phyloP scores from a whole-genome alignment of 2,797 vertebrate genomes.

The Schizopygopsis malacanthus region DNA sequence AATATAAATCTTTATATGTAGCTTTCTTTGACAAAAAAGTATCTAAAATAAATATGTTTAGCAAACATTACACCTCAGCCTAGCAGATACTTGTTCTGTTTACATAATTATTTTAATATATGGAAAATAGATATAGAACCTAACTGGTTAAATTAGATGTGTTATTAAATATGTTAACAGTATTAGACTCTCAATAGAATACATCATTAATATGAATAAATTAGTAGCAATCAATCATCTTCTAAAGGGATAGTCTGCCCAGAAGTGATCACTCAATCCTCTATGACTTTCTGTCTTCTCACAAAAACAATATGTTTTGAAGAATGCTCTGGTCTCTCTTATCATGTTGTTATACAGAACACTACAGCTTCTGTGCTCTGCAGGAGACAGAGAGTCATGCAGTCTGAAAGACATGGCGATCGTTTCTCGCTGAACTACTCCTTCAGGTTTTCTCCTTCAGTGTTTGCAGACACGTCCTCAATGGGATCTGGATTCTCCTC shows the following conservation, averaged over 20 bases:
- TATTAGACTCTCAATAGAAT: neutral
- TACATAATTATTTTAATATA: neutral
- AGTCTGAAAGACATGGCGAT: neutral
- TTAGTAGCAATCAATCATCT: neutral
- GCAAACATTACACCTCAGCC: neutral
- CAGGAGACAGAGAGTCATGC: neutral
- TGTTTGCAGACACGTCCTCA: neutral
- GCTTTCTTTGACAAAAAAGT: neutral
- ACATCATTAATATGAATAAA: neutral
- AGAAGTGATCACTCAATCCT: neutral
- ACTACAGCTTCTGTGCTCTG: neutral
- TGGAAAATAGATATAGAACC: neutral
- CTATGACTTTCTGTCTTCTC: neutral
- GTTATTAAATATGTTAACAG: neutral
- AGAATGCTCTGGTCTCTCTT: neutral
- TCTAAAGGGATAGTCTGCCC: too few species aligned
- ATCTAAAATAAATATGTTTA: slow-evolving; percentile 11
- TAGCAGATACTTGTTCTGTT: neutral
- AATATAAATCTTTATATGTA: slow-evolving; percentile 4
- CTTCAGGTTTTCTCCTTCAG: neutral
- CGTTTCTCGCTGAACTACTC: neutral
- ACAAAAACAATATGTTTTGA: neutral
- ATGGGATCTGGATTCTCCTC: neutral
- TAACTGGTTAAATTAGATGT: neutral
- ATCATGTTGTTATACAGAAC: neutral